These are phyloP conservation scores for Epizoanthus fatuus DNA, from an alignment of 92 coral and sea anemone species.

Conservation along the genomic window DNA sequence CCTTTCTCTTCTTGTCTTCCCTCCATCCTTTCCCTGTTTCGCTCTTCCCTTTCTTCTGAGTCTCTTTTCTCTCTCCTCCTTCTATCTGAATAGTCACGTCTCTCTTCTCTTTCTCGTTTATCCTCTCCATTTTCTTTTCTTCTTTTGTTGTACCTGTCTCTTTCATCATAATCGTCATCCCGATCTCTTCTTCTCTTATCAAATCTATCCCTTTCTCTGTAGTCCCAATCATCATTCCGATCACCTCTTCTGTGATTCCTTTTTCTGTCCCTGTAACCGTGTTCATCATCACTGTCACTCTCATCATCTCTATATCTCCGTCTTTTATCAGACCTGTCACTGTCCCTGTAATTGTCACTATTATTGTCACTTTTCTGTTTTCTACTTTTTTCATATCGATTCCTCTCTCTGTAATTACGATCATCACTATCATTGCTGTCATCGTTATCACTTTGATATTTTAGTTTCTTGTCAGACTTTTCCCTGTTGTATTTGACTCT, in stretches of 20 bases:
- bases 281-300: conserved; percentile 12
- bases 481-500: background rate
- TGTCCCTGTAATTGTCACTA: conserved; percentile 38
- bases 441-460: conserved; percentile 56
- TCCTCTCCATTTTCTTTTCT: conserved; percentile 42
- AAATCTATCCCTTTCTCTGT: conserved; percentile 39
- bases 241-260: conserved; percentile 51
- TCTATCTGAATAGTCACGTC: conserved; percentile 45
- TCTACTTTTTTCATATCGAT: conserved; percentile 11
- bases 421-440: conserved; percentile 49
- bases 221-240: background rate
- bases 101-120: conserved; percentile 40
- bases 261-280: conserved; percentile 30
- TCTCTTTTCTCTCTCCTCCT: conserved; percentile 37
- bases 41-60: conserved; percentile 50
- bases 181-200: conserved; percentile 53
- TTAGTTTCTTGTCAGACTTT: background rate
- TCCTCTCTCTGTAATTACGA: conserved; percentile 20
- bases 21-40: conserved; percentile 15
- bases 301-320: conserved; percentile 39
- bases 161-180: background rate
- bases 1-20: conserved; percentile 34
- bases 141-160: conserved; percentile 36
- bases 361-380: conserved; percentile 56
- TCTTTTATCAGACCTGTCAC: conserved; percentile 36